Percentiles rank a stretch among this genome's conserved stretches.
These are phyloP conservation scores for Eretmochelys imbricata DNA, from an alignment of 2,113 vertebrate species.

Conservation along the genomic window DNA sequence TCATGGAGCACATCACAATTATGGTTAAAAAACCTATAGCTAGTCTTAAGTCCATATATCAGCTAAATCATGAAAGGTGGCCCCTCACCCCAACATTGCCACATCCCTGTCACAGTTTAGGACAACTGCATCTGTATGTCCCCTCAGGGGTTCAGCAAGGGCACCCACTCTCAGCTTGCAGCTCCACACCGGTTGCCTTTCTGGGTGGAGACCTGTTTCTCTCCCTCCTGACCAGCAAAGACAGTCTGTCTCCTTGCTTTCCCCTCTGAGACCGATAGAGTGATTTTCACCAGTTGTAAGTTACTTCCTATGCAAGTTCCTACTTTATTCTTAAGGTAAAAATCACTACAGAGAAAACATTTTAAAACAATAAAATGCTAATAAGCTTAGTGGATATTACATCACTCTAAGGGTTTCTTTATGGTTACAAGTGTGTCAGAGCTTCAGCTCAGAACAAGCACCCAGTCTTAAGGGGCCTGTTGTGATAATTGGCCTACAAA, in stretches of 20 bases:
- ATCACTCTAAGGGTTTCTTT: background rate
- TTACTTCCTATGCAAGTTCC: background rate
- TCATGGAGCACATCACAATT: background rate
- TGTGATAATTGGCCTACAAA: no score
- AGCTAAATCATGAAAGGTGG: background rate
- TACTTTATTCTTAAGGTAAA: background rate
- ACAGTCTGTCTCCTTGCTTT: background rate
- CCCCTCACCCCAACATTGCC: background rate
- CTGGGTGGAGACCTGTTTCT: background rate
- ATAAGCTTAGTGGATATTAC: background rate
- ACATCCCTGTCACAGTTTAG: background rate
- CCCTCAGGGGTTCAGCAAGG: background rate
- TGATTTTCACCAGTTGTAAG: background rate
- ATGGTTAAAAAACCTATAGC: background rate
- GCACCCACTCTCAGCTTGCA: no score
- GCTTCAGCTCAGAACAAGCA: background rate
- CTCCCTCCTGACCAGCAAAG: background rate
- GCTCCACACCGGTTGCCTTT: background rate
- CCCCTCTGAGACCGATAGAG: background rate
- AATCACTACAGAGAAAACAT: background rate
- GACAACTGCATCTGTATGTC: background rate
- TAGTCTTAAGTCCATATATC: background rate
- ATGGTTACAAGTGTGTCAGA: background rate
- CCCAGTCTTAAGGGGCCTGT: background rate
- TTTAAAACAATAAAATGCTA: background rate